phyloP scores from a whole-genome alignment of 2,797 vertebrate genomes.

The Myotis planiceps region DNA sequence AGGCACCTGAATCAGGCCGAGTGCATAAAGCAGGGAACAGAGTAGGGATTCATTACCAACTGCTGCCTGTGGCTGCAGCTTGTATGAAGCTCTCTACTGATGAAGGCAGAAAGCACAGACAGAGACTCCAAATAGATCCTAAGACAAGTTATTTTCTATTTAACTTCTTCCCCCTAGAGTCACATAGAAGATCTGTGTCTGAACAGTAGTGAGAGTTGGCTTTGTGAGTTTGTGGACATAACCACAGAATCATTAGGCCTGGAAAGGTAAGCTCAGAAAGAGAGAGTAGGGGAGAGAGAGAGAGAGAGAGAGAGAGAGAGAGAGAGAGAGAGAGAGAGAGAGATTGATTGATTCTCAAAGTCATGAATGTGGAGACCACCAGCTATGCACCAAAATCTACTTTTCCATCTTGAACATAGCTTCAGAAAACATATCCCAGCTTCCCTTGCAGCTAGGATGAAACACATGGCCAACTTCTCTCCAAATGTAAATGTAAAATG shows the following conservation, averaged over 20 bases:
- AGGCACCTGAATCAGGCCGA: neutral
- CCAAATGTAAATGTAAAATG: neutral
- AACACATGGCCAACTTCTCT: neutral
- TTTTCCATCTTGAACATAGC: neutral
- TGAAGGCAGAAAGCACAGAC: neutral
- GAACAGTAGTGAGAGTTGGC: neutral
- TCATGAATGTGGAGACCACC: no score
- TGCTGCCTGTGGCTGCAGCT: neutral
- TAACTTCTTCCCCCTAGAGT: neutral
- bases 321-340: neutral
- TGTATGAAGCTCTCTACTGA: neutral
- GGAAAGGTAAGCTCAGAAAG: neutral
- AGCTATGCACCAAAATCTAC: neutral
- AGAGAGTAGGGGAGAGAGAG: neutral
- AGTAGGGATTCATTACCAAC: neutral
- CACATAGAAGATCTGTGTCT: neutral
- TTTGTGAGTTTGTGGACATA: neutral
- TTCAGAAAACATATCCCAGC: neutral
- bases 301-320: neutral
- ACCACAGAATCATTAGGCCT: neutral
- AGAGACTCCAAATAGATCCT: neutral
- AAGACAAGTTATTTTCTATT: neutral
- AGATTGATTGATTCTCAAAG: no score
- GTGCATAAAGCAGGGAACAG: no score
- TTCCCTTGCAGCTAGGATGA: neutral